These are phyloP conservation scores for Dasypus novemcinctus DNA, from an alignment of 2,113 vertebrate genomes.

Conservation along the genomic window DNA sequence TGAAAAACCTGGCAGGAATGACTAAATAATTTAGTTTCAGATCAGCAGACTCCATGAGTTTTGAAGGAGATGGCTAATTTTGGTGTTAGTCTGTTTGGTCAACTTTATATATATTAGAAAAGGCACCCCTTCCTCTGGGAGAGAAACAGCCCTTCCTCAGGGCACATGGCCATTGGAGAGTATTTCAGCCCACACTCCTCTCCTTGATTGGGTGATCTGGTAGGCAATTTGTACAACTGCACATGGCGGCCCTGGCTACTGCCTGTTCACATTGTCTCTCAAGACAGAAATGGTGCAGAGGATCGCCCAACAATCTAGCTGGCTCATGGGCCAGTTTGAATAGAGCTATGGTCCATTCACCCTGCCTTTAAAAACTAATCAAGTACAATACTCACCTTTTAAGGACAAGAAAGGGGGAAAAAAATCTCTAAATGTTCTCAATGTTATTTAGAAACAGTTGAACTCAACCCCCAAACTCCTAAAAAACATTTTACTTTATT, in stretches of 20 bases:
- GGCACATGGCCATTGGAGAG: neutral
- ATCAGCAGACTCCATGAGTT: neutral
- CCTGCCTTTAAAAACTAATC: conserved; percentile 52
- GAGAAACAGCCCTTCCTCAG: neutral
- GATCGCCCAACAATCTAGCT: neutral
- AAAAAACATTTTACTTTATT: conserved; percentile 56
- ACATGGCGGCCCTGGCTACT: neutral
- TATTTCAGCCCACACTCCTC: neutral
- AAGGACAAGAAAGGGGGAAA: neutral
- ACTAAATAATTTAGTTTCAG: neutral
- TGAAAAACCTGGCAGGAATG: neutral
- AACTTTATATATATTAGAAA: neutral
- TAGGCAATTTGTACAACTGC: neutral
- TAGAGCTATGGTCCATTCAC: neutral
- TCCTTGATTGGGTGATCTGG: neutral
- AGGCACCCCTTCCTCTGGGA: neutral
- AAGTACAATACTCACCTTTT: neutral
- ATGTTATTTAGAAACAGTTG: conserved; percentile 41
- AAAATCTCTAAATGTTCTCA: neutral
- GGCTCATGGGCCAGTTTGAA: neutral
- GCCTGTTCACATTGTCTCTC: neutral
- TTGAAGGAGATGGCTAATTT: neutral
- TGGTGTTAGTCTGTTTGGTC: neutral
- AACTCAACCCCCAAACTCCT: neutral
- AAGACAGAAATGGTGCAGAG: neutral